A percentile compares a stretch with the other conserved stretches of the same genome.
Evolutionary conservation across 2,888 invertebrate genomes (phyloP).

Genomic region (Chrysomela aeneicollis): DNA sequence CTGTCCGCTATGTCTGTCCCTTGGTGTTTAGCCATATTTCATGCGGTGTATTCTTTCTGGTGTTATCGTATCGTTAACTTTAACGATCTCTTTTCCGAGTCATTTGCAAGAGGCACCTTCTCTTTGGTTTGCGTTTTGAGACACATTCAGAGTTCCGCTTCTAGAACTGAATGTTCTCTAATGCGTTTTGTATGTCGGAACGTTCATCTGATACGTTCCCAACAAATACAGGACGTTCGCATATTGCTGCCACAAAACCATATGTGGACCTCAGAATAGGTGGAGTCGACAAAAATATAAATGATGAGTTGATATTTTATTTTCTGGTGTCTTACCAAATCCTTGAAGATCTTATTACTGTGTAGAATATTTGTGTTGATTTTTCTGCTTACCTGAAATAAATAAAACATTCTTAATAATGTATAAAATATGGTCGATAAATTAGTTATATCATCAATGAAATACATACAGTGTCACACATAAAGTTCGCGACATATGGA

Average conservation of each 20-base stretch:
- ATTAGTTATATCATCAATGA: too few species aligned
- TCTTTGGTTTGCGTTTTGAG: conserved; percentile 39
- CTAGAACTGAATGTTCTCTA: conserved; percentile 36
- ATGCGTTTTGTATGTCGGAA: conserved; percentile 54
- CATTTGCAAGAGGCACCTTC: conserved; percentile 51
- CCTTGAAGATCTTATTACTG: too few species aligned
- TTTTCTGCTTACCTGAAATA: neutral
- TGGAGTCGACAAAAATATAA: too few species aligned
- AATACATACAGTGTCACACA: too few species aligned
- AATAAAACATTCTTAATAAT: neutral
- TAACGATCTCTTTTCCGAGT: conserved; percentile 58
- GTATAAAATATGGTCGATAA: too few species aligned
- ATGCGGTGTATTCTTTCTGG: conserved; percentile 48
- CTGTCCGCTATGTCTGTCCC: conserved; percentile 43
- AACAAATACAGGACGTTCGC: too few species aligned
- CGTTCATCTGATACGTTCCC: neutral
- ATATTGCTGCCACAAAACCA: too few species aligned
- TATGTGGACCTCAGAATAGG: too few species aligned
- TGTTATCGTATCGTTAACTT: conserved; percentile 58
- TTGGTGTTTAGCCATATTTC: conserved; percentile 41
- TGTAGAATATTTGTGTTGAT: too few species aligned
- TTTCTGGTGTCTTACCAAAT: too few species aligned
- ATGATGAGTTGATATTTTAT: too few species aligned
- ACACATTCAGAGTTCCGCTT: conserved; percentile 35
- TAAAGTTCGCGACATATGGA: too few species aligned